Evolutionary conservation across 2,888 invertebrate species (phyloP).

Genomic region (Macrosoma leucophasiata): DNA sequence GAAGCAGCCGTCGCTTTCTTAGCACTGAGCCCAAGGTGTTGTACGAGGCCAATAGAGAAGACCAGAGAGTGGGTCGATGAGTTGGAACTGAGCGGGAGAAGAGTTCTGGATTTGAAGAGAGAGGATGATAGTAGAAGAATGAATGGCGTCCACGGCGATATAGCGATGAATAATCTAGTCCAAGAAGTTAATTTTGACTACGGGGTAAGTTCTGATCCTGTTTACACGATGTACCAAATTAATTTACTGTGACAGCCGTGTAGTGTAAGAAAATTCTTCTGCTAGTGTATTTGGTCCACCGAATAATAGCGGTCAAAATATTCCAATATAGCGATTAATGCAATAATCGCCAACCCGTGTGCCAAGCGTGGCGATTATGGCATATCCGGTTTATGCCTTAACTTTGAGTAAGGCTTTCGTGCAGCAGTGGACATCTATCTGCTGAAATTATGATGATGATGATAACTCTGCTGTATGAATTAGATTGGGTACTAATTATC

Average conservation of each 20-base stretch:
- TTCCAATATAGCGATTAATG: no score
- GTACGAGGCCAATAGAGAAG: conserved; percentile 51
- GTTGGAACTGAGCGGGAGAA: conserved; percentile 45
- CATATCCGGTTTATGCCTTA: no score
- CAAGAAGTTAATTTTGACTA: conserved; percentile 62
- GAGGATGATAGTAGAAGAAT: conserved; percentile 42
- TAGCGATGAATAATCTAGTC: conserved; percentile 59
- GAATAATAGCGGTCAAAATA: no score
- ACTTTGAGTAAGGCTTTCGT: no score
- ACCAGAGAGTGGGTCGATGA: conserved; percentile 62
- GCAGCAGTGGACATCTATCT: no score
- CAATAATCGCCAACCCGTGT: no score
- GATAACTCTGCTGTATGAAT: no score
- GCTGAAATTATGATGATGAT: no score
- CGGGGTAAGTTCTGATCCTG: conserved; percentile 43
- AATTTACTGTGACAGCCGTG: neutral
- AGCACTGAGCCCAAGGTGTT: conserved; percentile 78
- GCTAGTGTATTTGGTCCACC: no score
- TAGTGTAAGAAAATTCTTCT: no score
- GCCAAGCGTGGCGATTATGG: no score
- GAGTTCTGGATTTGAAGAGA: conserved; percentile 46
- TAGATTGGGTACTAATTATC: no score
- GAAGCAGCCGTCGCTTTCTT: conserved; percentile 59
- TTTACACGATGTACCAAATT: neutral
- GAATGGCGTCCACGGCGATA: conserved; percentile 56